Conservation (phyloP, 92 coral and sea anemone genomes). For the Porites lobata region DNA sequence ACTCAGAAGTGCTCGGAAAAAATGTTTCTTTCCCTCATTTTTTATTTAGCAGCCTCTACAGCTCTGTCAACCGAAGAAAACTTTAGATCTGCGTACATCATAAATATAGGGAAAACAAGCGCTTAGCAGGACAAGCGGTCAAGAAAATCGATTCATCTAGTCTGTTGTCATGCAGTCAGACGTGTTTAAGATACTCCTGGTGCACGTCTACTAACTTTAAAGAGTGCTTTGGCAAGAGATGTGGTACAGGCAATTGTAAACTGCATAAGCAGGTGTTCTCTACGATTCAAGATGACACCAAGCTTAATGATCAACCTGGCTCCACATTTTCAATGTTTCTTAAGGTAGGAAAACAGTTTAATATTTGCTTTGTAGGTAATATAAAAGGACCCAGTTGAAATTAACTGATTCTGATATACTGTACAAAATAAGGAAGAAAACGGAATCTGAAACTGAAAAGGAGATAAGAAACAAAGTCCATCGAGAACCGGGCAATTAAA, state of each 20-base stretch:
- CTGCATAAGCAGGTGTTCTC: neutral
- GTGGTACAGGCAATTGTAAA: neutral
- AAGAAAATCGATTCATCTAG: neutral
- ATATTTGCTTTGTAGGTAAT: too few species aligned
- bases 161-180: neutral
- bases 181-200: neutral
- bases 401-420: too few species aligned
- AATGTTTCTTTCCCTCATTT: too few species aligned
- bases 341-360: neutral
- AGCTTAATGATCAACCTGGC: neutral
- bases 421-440: too few species aligned
- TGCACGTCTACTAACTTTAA: slow-evolving; percentile 19
- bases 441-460: too few species aligned
- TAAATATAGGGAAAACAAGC: neutral
- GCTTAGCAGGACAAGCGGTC: neutral
- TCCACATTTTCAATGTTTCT: neutral
- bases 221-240: neutral
- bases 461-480: too few species aligned
- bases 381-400: too few species aligned
- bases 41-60: too few species aligned
- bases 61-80: too few species aligned
- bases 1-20: too few species aligned
- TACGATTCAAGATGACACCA: neutral
- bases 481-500: too few species aligned
- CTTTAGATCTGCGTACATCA: neutral